Percentiles rank a stretch among this genome's conserved stretches.
These are phyloP conservation scores for Orchestes rusci DNA, from an alignment of 2,888 invertebrate genomes.

Conservation along the genomic window DNA sequence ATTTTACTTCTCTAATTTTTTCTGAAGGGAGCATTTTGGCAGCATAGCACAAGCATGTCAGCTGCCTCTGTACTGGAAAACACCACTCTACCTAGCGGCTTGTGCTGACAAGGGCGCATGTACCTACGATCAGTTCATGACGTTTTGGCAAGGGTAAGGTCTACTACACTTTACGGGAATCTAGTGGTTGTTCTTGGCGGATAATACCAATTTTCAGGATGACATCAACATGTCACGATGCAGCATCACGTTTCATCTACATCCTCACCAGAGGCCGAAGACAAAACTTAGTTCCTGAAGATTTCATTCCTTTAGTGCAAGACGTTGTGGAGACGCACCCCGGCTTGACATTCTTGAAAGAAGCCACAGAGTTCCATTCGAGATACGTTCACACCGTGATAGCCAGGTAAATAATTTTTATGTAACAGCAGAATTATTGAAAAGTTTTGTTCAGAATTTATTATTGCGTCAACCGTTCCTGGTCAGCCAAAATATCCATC, in stretches of 20 bases:
- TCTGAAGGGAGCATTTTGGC: constrained; percentile 52
- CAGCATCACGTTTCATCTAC: constrained; percentile 80
- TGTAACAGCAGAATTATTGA: neutral
- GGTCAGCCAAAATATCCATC: constrained; percentile 88
- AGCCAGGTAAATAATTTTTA: constrained; percentile 53
- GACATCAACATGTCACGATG: constrained; percentile 76
- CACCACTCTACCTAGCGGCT: constrained; percentile 85
- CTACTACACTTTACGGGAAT: no score
- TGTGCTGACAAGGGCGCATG: constrained; percentile 65
- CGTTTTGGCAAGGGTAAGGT: constrained; percentile 88
- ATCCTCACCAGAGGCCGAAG: constrained; percentile 71
- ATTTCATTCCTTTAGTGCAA: constrained; percentile 88
- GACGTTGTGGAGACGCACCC: constrained; percentile 99
- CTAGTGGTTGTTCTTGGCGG: no score
- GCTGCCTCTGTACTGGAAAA: constrained; percentile 94
- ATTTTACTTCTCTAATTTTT: constrained; percentile 1
- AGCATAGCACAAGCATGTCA: constrained; percentile 75
- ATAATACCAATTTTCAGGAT: constrained; percentile 54
- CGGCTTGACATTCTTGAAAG: constrained; percentile 92
- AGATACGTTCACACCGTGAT: constrained; percentile 98
- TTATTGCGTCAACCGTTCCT: constrained; percentile 86
- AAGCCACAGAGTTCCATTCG: constrained; percentile 97
- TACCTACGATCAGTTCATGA: constrained; percentile 76
- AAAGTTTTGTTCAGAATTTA: constrained; percentile 63
- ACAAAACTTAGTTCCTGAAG: constrained; percentile 70